phyloP scores from a whole-genome alignment of 2,113 vertebrate species.

The Onychostoma macrolepis region DNA sequence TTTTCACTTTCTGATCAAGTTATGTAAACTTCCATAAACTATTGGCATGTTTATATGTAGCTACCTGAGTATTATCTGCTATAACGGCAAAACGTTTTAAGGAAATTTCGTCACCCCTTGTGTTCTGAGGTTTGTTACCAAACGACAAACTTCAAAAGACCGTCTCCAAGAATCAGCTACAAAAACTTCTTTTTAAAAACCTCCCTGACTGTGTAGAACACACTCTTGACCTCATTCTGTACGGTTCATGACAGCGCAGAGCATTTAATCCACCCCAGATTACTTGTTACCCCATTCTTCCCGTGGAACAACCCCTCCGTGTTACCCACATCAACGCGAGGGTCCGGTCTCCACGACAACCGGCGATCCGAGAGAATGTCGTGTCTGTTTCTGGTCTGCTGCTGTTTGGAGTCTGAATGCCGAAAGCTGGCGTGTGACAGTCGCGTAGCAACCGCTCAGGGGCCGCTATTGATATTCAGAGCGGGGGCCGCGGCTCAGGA shows the following conservation, averaged over 20 bases:
- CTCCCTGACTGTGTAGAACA: not conserved
- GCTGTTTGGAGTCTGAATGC: constrained; percentile 60
- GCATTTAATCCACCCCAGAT: not conserved
- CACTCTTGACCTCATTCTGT: not conserved
- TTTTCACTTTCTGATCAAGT: not conserved
- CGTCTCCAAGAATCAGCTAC: too few relatives aligned
- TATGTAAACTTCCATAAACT: not conserved
- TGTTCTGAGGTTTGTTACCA: not conserved
- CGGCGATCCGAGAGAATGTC: not conserved
- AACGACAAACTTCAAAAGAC: not conserved
- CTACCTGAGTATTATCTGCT: not conserved
- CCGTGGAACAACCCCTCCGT: not conserved
- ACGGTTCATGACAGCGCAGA: not conserved
- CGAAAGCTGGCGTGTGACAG: constrained; percentile 60
- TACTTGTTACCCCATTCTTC: constrained; percentile 12
- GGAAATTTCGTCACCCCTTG: not conserved
- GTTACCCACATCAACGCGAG: not conserved
- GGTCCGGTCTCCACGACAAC: constrained; percentile 25
- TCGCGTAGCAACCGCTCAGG: constrained; percentile 74
- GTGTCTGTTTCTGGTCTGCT: constrained; percentile 46
- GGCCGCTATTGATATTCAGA: constrained; percentile 70
- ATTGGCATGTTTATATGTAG: not conserved
- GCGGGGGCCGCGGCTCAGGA: constrained; percentile 61
- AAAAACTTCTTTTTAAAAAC: not conserved
- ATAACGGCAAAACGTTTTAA: not conserved